Percentiles rank a stretch among this genome's conserved stretches.
phyloP scores from a whole-genome alignment of 2,113 vertebrate species.

The Hippocampus comes region DNA sequence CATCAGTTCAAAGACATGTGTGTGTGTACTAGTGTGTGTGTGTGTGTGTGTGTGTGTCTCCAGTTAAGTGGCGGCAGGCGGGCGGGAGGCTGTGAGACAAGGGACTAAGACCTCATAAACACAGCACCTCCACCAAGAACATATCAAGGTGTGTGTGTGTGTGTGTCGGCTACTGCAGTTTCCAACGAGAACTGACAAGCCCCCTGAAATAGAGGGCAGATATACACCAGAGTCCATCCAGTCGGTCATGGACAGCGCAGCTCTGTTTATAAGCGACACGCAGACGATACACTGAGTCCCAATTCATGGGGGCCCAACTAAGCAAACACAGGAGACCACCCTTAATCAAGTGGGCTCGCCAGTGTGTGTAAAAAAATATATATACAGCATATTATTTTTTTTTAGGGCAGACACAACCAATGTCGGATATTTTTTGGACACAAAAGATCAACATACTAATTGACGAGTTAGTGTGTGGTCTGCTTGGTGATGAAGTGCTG shows the following conservation, averaged over 20 bases:
- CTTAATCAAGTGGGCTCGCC: not conserved
- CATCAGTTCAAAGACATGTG: slow-evolving; percentile 68
- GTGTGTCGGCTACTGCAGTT: slow-evolving; percentile 61
- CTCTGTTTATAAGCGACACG: slow-evolving; percentile 57
- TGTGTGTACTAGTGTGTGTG: slow-evolving; percentile 40
- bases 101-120: slow-evolving; percentile 67
- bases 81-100: slow-evolving; percentile 68
- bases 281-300: slow-evolving; percentile 29
- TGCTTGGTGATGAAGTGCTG: not conserved
- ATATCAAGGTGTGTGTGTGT: slow-evolving; percentile 60
- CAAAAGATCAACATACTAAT: not conserved
- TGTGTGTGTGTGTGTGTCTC: slow-evolving; percentile 33
- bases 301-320: slow-evolving; percentile 12
- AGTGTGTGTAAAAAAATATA: not conserved
- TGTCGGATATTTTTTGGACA: not conserved
- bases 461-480: too few relatives aligned
- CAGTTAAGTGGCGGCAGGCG: slow-evolving; percentile 71
- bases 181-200: slow-evolving; percentile 62
- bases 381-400: not conserved
- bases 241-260: slow-evolving; percentile 54
- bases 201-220: slow-evolving; percentile 52
- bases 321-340: slow-evolving; percentile 53
- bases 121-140: slow-evolving; percentile 63
- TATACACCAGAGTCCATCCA: slow-evolving; percentile 56
- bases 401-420: not conserved